Base-by-base conservation (phyloP, 2,888 invertebrate species). In the Pogonocherus hispidulus region DNA sequence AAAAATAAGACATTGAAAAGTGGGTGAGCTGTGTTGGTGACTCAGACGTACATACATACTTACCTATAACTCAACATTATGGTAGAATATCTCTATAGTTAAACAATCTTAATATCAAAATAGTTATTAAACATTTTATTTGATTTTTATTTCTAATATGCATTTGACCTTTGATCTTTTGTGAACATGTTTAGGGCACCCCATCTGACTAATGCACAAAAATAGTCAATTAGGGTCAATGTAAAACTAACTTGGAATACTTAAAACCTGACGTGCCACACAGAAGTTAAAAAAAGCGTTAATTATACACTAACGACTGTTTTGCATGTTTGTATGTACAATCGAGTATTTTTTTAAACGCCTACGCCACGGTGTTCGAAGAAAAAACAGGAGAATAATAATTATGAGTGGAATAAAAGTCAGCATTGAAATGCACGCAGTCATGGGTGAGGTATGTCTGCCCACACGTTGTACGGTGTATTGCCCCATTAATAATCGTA, bases 391-490 rank as follows among this genome's bases (percentile, higher is more conserved):
- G 3, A 41, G 41, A 41, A n/a, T 27, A 56, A 41, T 51, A 49
- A 51, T 62, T 49, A 37, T 20, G 37, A 51, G 35, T 20, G 51
- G 37, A 49, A 60, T 32, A 62, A 62, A 51, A 62, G 51, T 37
- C 6, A 49, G 6, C 20, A 51, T 32, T 35, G 18, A 32, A 52
- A 32, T 52, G 52, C 52, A 52, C 19, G 60, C 60, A 62, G 49
- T 51, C 60, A 49, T 62, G 60, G 60, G 49, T 51, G 60, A 62
- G 35, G 60, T 62, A 51, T 49, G 37, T 27, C 51, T 62, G 16
- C 41, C 41, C 41, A 62, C 35, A 51, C 37, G 60, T 51, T 51
- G 35, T 6, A 49, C 60, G 14, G 51, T 16, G 22, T 47, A 62
- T 46, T 49, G 60, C 37, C 32, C 60, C 47, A 60, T 60, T 60